phyloP scores from a whole-genome alignment of 2,113 vertebrate species.

The Acrocephalus arundinaceus region DNA sequence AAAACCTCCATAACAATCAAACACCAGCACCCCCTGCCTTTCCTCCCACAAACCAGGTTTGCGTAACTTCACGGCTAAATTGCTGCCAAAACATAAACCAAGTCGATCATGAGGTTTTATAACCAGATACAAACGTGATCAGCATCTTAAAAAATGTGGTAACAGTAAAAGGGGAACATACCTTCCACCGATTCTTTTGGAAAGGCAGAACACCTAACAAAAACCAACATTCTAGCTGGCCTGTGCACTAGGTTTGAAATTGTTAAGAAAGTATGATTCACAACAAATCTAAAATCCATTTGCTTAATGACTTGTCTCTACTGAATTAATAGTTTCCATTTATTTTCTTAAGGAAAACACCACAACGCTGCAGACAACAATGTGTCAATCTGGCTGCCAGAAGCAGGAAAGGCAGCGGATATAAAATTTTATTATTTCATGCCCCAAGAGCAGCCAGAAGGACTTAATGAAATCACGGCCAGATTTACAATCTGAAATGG shows the following conservation, averaged over 20 bases:
- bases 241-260: background rate
- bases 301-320: constrained; percentile 18
- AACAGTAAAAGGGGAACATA: background rate
- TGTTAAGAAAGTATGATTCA: background rate
- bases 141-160: background rate
- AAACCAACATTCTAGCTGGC: background rate
- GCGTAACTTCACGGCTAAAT: background rate
- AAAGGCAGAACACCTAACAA: background rate
- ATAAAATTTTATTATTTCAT: constrained; percentile 84
- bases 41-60: background rate
- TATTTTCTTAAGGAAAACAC: constrained; percentile 48
- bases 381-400: constrained; percentile 74
- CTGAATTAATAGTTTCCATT: constrained; percentile 43
- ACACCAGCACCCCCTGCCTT: background rate
- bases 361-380: constrained; percentile 50
- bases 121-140: background rate
- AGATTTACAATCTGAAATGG: constrained; percentile 86
- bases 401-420: constrained; percentile 78
- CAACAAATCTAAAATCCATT: background rate
- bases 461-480: constrained; percentile 82
- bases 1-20: background rate
- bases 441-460: constrained; percentile 78
- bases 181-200: background rate
- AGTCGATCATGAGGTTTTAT: background rate
- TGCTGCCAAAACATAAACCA: background rate